These are phyloP conservation scores for Gallinago undulata DNA, from an alignment of 2,113 vertebrate genomes.

Conservation along the genomic window DNA sequence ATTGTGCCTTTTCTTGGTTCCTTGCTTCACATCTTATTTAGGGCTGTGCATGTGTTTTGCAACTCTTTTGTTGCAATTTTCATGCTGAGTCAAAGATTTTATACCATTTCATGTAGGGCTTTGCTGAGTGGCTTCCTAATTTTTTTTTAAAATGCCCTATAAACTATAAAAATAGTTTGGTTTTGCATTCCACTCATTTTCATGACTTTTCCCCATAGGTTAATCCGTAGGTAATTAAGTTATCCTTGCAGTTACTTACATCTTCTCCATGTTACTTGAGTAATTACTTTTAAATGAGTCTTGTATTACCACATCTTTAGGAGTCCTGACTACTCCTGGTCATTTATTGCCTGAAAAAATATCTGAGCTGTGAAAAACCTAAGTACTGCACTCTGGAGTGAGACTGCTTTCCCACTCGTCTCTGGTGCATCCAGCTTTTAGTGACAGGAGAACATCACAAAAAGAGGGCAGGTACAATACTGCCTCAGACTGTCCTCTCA, in stretches of 20 bases:
- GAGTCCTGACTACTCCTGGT: neutral
- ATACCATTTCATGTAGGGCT: neutral
- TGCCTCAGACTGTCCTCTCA: neutral
- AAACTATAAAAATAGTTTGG: neutral
- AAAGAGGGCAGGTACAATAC: neutral
- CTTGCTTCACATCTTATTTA: conserved; percentile 49
- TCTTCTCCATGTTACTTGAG: neutral
- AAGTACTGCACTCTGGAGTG: neutral
- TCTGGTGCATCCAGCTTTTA: neutral
- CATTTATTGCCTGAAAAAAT: neutral
- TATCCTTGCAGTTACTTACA: neutral
- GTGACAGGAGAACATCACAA: neutral
- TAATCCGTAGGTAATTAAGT: neutral
- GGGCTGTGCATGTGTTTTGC: conserved; percentile 13
- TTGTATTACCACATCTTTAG: neutral
- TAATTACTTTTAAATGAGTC: neutral
- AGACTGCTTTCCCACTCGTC: neutral
- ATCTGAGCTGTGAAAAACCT: neutral
- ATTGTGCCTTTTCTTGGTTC: conserved; percentile 6
- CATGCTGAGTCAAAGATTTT: conserved; percentile 64
- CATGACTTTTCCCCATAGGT: neutral
- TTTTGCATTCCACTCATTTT: neutral
- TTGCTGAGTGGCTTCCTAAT: conserved; percentile 33
- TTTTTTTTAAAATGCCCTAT: neutral
- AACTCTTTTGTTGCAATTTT: conserved; percentile 46